Evolutionary conservation across 2,797 vertebrate species (phyloP).

Genomic region (Brachyrhaphis roseni): DNA sequence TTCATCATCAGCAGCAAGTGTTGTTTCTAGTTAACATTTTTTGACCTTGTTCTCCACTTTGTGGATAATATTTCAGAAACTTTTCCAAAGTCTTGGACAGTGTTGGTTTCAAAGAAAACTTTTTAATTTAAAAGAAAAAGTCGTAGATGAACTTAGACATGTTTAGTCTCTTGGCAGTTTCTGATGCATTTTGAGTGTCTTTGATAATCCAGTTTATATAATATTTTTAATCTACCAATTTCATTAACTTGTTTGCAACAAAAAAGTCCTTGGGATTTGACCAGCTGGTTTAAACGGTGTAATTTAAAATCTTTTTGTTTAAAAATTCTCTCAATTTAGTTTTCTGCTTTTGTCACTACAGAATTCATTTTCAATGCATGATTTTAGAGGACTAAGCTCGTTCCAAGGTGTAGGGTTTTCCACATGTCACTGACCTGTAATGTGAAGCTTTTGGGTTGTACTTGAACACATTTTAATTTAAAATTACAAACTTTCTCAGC

Average conservation of each 20-base stretch:
- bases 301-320: neutral
- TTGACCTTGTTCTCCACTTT: neutral
- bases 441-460: neutral
- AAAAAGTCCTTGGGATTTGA: neutral
- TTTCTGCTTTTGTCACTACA: neutral
- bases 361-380: neutral
- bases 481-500: neutral
- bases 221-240: neutral
- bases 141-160: neutral
- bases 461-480: neutral
- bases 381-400: neutral
- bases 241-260: neutral
- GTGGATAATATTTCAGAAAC: neutral
- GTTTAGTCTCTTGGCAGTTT: neutral
- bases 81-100: neutral
- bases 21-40: neutral
- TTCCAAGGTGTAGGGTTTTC: neutral
- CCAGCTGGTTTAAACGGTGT: neutral
- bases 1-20: neutral
- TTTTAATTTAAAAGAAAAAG: neutral
- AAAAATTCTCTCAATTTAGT: neutral
- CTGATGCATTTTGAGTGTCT: neutral
- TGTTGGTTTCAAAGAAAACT: neutral
- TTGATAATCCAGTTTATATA: neutral
- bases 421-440: neutral